phyloP scores from a whole-genome alignment of 2,113 vertebrate species.

The Rhineura floridana region DNA sequence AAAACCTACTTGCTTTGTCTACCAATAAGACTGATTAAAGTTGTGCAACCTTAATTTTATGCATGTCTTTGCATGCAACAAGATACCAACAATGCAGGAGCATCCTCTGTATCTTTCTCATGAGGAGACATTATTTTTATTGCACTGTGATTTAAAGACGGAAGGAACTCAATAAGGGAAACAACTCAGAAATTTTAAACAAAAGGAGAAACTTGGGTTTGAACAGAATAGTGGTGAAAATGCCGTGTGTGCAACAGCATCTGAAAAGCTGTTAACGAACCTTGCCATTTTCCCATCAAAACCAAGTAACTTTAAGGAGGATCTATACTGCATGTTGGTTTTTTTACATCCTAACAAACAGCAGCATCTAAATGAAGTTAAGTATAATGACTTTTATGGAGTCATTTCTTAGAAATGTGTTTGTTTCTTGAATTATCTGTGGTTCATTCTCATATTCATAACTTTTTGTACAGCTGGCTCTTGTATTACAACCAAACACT shows the following conservation, averaged over 20 bases:
- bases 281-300: neutral
- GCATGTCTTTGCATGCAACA: neutral
- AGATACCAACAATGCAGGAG: neutral
- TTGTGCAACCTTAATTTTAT: neutral
- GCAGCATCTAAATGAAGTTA: neutral
- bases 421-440: neutral
- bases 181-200: neutral
- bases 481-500: conserved; percentile 48
- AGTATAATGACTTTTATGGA: neutral
- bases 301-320: neutral
- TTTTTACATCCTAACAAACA: neutral
- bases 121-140: neutral
- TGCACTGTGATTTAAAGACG: neutral
- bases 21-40: neutral
- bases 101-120: neutral
- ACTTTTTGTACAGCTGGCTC: conserved; percentile 61
- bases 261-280: neutral
- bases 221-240: neutral
- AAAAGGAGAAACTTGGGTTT: neutral
- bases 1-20: neutral
- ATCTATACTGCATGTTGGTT: neutral
- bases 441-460: neutral
- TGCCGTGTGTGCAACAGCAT: neutral
- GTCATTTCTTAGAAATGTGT: neutral
- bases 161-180: neutral